Conservation (phyloP, 2,888 invertebrate species). For the Synergus japonicus region DNA sequence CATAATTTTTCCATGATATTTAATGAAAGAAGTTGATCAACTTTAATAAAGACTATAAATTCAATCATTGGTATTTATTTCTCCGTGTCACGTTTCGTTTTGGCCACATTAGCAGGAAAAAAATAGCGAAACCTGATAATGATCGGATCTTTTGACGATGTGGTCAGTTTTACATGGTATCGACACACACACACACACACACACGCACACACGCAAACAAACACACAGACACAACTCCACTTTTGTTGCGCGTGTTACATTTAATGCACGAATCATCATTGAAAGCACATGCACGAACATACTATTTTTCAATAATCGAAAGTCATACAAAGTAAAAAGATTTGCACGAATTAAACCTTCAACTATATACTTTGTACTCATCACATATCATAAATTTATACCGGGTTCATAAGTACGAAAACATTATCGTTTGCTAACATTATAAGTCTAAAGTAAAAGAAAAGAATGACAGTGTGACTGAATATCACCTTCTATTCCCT, state of each 20-base stretch:
- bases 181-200: background rate
- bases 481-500: background rate
- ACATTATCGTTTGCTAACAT: conserved; percentile 24
- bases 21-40: background rate
- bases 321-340: conserved; percentile 26
- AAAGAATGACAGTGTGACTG: background rate
- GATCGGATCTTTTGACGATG: conserved; percentile 19
- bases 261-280: conserved; percentile 34
- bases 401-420: conserved; percentile 11
- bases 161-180: conserved; percentile 30
- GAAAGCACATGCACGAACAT: conserved; percentile 32
- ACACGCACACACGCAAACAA: background rate
- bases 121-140: conserved; percentile 20
- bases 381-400: conserved; percentile 22
- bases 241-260: conserved; percentile 27
- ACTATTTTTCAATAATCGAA: conserved; percentile 6
- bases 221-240: background rate
- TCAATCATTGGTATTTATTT: background rate
- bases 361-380: conserved; percentile 18
- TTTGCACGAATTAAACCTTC: conserved; percentile 35
- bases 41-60: background rate
- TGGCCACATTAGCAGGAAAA: conserved; percentile 14
- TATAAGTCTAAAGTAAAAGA: conserved; percentile 1
- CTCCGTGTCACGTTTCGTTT: background rate
- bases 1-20: background rate